Base-by-base conservation (phyloP, 2,113 vertebrate genomes). In the Gambusia holbrooki region DNA sequence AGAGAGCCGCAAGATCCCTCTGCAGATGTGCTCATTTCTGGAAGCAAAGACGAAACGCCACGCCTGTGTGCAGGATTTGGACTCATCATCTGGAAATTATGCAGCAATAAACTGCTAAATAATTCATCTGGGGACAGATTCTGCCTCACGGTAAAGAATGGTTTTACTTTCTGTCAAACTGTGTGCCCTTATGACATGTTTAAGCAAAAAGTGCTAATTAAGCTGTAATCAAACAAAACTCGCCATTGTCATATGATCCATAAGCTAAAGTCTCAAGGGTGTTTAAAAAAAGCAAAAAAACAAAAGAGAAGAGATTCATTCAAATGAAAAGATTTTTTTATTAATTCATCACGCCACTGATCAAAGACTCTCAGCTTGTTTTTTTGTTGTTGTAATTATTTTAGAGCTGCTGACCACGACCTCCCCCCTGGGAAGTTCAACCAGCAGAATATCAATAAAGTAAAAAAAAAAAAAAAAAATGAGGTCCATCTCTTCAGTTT, bases 81-180 rank as follows among this genome's bases (percentile, higher is more conserved):
- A 88, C 85, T 82, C 77, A 64, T 80, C 84, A 73, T 65, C 75
- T 73, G 35, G 80, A 91, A 92, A 92, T 92, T 85, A 93, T 83
- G 84, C 71, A 81, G 82, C 87, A 90, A 84, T 76, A 68, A 83
- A 76, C 27, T 1, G 58, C 69, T 62, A 64, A 73, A 64, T 45
- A 66, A 73, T 73, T 90, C 82, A 84, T 35, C 74, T 54, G 76
- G 77, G 78, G 77, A 76, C 71, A 73, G 65, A 65, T 70, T 62
- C 42, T 62, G 79, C 82, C 83, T 86, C 81, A 70, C 87, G 80
- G 70, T 71, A 45, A 42, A 75, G 33, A 65, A 19, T 67, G 74
- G 85, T 80, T 89, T 89, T 83, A 35, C 62, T 1, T 11, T 71
- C 77, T 58, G 40, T 80, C 80, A 58, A 74, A 78, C 70, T 19